Percentiles rank a stretch among this genome's conserved stretches.
Evolutionary conservation across 2,113 vertebrate species (phyloP).

Genomic region (Psophia crepitans): DNA sequence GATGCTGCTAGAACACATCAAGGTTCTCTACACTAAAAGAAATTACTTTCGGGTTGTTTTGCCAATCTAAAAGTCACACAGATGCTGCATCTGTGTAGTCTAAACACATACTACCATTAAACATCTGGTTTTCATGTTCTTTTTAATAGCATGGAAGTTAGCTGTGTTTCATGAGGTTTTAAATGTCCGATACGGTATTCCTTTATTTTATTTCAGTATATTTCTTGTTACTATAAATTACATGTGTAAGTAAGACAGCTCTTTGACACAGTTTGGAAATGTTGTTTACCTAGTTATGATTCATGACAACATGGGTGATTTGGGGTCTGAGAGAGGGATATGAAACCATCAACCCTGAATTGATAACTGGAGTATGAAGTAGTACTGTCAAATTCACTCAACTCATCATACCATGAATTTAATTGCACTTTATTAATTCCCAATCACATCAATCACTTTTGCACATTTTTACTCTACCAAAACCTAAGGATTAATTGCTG

Average conservation of each 20-base stretch:
- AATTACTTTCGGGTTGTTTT: neutral
- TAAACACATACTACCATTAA: neutral
- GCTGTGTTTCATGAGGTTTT: slow-evolving; percentile 35
- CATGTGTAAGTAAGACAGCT: slow-evolving; percentile 36
- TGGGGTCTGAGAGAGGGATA: neutral
- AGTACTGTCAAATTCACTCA: neutral
- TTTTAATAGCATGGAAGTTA: slow-evolving; percentile 20
- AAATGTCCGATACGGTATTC: neutral
- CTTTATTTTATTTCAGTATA: neutral
- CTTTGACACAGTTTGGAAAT: neutral
- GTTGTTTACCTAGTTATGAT: neutral
- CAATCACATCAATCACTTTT: neutral
- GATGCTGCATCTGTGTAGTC: neutral
- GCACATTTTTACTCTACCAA: neutral
- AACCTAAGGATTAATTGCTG: neutral
- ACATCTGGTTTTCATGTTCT: slow-evolving; percentile 1
- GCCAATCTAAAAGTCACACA: neutral
- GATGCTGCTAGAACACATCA: neutral
- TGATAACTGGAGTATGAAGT: neutral
- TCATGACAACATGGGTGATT: neutral
- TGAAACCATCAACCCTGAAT: neutral
- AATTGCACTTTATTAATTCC: neutral
- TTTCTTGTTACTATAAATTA: neutral
- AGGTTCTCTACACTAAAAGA: neutral
- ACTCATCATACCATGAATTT: neutral